These are phyloP conservation scores for Phodopus roborovskii DNA, from an alignment of 2,113 vertebrate genomes.

Conservation along the genomic window DNA sequence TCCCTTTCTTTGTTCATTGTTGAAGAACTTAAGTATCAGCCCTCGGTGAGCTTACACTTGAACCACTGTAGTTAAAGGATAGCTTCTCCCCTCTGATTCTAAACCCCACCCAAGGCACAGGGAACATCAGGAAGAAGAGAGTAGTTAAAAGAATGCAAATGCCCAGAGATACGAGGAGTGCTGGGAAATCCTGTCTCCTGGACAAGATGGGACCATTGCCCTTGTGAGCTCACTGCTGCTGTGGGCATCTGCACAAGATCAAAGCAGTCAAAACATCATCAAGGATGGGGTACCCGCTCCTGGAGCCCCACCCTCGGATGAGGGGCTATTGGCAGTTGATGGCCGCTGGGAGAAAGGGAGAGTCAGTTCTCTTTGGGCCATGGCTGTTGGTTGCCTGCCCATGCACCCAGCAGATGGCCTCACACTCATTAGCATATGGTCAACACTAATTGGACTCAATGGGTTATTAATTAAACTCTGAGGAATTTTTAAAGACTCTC, in stretches of 20 bases:
- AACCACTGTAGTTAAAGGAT: neutral
- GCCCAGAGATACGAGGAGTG: neutral
- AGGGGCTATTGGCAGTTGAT: neutral
- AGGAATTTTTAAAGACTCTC: neutral
- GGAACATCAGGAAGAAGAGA: neutral
- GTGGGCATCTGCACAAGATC: no score
- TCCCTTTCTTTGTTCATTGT: slow-evolving; percentile 6
- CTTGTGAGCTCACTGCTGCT: neutral
- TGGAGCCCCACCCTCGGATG: neutral
- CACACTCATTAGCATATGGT: neutral
- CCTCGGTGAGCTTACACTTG: neutral
- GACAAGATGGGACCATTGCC: neutral
- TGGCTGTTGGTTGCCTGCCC: neutral
- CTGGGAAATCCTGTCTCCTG: neutral
- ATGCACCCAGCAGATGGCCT: no score
- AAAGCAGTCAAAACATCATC: neutral
- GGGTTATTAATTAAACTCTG: neutral
- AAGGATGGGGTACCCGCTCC: neutral
- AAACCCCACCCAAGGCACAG: neutral
- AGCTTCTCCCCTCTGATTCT: neutral
- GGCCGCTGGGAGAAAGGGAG: neutral
- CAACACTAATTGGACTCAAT: neutral
- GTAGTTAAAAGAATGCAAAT: neutral
- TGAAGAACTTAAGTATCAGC: neutral
- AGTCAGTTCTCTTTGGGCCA: neutral